A percentile compares a stretch with the other conserved stretches of the same genome.
phyloP scores from a whole-genome alignment of 1,140 invertebrate genomes.

The Hirudo medicinalis region DNA sequence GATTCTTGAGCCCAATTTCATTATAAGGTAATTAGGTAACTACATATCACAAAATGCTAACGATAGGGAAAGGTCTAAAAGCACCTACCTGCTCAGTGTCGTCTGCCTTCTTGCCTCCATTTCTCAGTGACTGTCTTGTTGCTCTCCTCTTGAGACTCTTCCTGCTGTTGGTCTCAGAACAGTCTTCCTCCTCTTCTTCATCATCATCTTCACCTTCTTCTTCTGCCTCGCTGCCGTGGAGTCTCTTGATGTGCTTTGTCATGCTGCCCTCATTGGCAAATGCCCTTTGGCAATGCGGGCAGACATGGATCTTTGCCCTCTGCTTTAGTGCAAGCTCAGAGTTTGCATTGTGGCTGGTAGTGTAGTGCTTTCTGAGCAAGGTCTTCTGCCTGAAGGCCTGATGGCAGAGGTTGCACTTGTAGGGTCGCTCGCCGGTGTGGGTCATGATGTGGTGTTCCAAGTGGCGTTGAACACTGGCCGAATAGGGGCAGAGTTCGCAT shows the following conservation, averaged over 20 bases:
- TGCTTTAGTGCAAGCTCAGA: constrained; percentile 50
- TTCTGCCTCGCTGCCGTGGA: background rate
- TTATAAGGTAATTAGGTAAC: too few species aligned
- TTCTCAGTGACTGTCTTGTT: background rate
- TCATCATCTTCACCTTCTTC: background rate
- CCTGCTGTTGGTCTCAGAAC: background rate
- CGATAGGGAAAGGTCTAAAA: too few species aligned
- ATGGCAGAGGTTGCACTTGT: constrained; percentile 41
- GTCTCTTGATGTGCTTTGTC: constrained; percentile 5
- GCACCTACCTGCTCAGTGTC: background rate
- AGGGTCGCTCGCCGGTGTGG: constrained; percentile 55
- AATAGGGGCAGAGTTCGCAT: constrained; percentile 85
- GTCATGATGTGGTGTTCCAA: constrained; percentile 91
- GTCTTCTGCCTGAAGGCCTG: constrained; percentile 74
- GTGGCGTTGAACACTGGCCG: constrained; percentile 76
- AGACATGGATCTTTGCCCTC: background rate
- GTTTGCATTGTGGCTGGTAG: constrained; percentile 80
- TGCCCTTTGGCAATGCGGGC: background rate
- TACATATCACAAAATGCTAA: too few species aligned
- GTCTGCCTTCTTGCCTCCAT: background rate
- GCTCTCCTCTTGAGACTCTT: background rate
- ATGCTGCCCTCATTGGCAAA: constrained; percentile 6
- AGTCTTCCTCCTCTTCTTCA: background rate
- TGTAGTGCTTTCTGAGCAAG: constrained; percentile 74
- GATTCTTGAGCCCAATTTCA: too few species aligned